Conservation (phyloP, 2,888 invertebrate species). For the Lithophane ornitopus region DNA sequence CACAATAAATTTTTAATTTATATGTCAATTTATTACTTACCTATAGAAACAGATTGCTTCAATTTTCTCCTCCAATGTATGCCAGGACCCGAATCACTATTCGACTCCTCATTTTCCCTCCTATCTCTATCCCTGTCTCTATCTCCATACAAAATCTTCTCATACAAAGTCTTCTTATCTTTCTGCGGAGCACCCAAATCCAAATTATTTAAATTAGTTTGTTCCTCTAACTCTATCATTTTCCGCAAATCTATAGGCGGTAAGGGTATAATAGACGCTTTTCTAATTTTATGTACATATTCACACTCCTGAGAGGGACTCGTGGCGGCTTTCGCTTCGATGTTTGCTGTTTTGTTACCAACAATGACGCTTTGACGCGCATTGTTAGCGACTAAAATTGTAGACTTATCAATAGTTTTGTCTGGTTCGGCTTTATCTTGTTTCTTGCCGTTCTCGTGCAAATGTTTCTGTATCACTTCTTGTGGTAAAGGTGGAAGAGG, state of each 20-base stretch:
- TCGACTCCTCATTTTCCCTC: slow-evolving; percentile 71
- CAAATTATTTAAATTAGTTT: slow-evolving; percentile 74
- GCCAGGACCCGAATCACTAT: slow-evolving; percentile 71
- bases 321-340: slow-evolving; percentile 66
- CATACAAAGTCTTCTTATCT: slow-evolving; percentile 84
- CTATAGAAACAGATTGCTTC: slow-evolving; percentile 70
- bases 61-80: slow-evolving; percentile 83
- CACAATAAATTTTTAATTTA: too few species aligned
- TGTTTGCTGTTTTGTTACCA: slow-evolving; percentile 74
- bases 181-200: slow-evolving; percentile 80
- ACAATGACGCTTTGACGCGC: slow-evolving; percentile 88
- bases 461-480: slow-evolving; percentile 81
- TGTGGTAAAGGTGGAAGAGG: slow-evolving; percentile 83
- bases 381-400: slow-evolving; percentile 86
- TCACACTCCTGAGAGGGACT: slow-evolving; percentile 76
- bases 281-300: slow-evolving; percentile 87
- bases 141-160: slow-evolving; percentile 85
- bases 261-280: slow-evolving; percentile 79
- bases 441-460: slow-evolving; percentile 67
- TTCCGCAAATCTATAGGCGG: slow-evolving; percentile 86
- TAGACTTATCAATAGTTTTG: slow-evolving; percentile 75
- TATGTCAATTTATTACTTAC: slow-evolving; percentile 38
- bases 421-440: slow-evolving; percentile 36
- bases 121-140: slow-evolving; percentile 76
- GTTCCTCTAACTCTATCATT: slow-evolving; percentile 78